Percentiles rank a stretch among this genome's conserved stretches.
Conservation (phyloP, 2,113 vertebrate genomes). For the Nesoenas mayeri region DNA sequence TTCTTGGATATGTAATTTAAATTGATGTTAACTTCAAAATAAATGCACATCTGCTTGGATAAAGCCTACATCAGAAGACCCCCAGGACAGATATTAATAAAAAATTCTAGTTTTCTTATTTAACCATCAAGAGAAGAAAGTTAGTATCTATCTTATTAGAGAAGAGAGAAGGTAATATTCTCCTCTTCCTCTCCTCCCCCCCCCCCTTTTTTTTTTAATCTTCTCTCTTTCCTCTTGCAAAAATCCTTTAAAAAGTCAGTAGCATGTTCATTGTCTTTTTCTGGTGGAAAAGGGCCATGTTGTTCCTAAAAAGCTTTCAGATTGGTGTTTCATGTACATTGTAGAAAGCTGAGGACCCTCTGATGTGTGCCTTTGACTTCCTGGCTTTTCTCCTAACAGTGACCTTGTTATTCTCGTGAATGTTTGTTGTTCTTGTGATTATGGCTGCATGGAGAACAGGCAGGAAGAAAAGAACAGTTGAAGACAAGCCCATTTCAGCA, state of each 20-base stretch:
- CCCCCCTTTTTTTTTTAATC: no score
- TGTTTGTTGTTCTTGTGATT: background rate
- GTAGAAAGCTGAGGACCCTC: background rate
- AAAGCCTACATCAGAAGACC: background rate
- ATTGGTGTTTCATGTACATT: background rate
- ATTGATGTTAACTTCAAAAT: background rate
- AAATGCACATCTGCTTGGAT: background rate
- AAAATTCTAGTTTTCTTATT: background rate
- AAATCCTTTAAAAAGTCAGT: background rate
- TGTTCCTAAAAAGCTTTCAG: background rate
- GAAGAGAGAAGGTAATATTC: background rate
- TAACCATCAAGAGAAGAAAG: background rate
- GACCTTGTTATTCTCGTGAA: background rate
- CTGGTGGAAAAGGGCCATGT: background rate
- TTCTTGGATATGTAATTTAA: background rate
- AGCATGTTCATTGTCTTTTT: background rate
- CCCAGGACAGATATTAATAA: background rate
- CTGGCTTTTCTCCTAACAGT: background rate
- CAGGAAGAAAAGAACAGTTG: background rate
- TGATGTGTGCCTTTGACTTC: background rate
- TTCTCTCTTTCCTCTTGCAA: background rate
- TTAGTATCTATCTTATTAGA: background rate
- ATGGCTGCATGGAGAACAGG: background rate
- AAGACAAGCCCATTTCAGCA: background rate
- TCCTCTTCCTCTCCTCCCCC: background rate